Evolutionary conservation across 2,888 invertebrate species (phyloP), one percentile per base, ranked within the genome.

Genomic region (Mimachlamys varia): DNA sequence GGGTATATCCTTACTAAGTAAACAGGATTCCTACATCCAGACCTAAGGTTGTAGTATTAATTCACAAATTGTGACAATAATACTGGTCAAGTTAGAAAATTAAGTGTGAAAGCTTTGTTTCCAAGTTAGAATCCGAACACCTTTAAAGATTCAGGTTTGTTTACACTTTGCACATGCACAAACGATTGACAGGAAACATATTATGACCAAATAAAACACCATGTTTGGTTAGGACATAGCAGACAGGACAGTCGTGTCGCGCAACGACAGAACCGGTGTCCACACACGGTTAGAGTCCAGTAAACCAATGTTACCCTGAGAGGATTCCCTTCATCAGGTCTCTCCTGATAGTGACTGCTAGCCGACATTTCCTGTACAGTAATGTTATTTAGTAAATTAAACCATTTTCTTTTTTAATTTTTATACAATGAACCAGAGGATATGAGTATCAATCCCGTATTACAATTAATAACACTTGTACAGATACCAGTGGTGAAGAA

Each of bases 331-430:
- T 76, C 76, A 76, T 27, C 76, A 33, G 76, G 33, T 12, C 76
- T 27, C 76, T 76, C 76, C 76, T 76, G 76, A 76, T 33, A 76
- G 76, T 76, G 76, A 76, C 76, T 33, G 76, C 76, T 76, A 76
- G 76, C 76, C 33, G 76, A 76, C 76, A 76, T 76, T 76, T 76
- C 76, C 76, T 76, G 76, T 76, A 27, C 33, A 76, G 76, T 76
- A 76, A 76, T 33, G 33, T 5, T 27, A 22, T 62, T 62, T 62
- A 62, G 33, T 76, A 13, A 76, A 76, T 76, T 76, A 76, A 27
- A 76, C 12, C 19, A 33, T 0, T 33, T 33, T 12, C 76, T 27
- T 33, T 76, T 76, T 12, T 33, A 76, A 7, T 12, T 33, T 76
- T 33, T 76, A 15, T 76, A 27, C 10, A 33, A 76, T 7, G n/a